Percentiles rank a stretch among this genome's conserved stretches.
Evolutionary conservation across 2,888 invertebrate species (phyloP).

Genomic region (Papilio gigon): DNA sequence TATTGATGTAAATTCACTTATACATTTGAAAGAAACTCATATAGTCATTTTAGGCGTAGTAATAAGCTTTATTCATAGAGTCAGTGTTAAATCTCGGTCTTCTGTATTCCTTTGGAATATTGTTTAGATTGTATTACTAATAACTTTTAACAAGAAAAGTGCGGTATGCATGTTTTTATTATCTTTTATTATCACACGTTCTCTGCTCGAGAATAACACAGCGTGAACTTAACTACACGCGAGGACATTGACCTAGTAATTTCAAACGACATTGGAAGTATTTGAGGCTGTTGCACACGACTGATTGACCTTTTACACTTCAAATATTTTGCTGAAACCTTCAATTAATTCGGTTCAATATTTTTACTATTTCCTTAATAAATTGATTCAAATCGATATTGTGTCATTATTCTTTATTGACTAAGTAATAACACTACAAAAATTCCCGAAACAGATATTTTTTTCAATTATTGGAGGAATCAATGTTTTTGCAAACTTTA

Average conservation of each 20-base stretch:
- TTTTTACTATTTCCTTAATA: neutral
- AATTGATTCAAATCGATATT: constrained; percentile 1
- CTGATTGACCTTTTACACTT: constrained; percentile 18
- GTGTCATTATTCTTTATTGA: neutral
- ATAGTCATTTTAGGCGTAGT: too few relatives aligned
- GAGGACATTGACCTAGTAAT: constrained; percentile 38
- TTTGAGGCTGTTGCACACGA: constrained; percentile 6
- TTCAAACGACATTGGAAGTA: constrained; percentile 29
- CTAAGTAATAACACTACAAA: neutral
- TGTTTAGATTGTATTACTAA: too few relatives aligned
- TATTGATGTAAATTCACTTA: neutral
- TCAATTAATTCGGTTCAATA: constrained; percentile 14
- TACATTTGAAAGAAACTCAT: too few relatives aligned
- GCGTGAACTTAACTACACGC: neutral
- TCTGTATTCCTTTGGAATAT: too few relatives aligned
- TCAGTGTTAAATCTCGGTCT: too few relatives aligned
- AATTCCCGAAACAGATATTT: neutral
- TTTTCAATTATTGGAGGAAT: too few relatives aligned
- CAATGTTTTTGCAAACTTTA: too few relatives aligned
- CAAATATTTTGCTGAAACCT: constrained; percentile 16
- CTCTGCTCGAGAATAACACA: neutral
- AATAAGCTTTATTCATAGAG: too few relatives aligned
- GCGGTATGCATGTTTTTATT: neutral
- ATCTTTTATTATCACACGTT: neutral
- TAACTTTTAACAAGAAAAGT: neutral